Percentiles rank a stretch among this genome's conserved stretches.
These are phyloP conservation scores for Proterorhinus semilunaris DNA, from an alignment of 2,113 vertebrate genomes.

Conservation along the genomic window DNA sequence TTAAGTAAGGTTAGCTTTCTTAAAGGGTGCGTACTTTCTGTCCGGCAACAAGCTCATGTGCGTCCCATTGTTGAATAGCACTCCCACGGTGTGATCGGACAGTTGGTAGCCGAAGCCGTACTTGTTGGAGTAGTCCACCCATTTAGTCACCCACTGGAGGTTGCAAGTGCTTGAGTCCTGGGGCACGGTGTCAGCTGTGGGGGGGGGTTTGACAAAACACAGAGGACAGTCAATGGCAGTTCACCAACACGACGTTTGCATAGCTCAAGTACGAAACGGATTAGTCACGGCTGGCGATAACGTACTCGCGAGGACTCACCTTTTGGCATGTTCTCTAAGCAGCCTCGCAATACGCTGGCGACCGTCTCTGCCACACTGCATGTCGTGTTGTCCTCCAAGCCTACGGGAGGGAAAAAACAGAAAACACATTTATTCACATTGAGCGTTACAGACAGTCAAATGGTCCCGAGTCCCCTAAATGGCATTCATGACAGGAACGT, in stretches of 20 bases:
- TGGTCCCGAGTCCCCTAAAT: too few species aligned
- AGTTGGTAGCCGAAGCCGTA: constrained; percentile 98
- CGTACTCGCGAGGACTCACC: constrained; percentile 55
- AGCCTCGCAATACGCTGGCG: constrained; percentile 87
- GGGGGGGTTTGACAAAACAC: constrained; percentile 24
- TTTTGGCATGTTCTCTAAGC: constrained; percentile 93
- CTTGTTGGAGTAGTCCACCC: constrained; percentile 99
- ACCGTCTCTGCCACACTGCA: constrained; percentile 92
- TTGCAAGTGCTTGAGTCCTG: constrained; percentile 81
- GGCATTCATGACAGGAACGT: too few species aligned
- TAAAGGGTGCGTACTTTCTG: constrained; percentile 83
- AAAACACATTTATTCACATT: not conserved
- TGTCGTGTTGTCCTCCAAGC: constrained; percentile 92
- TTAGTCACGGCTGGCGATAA: not conserved
- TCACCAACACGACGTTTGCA: not conserved
- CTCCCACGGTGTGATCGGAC: constrained; percentile 94
- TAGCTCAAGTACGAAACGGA: not conserved
- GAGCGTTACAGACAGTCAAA: too few species aligned
- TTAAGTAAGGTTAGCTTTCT: constrained; percentile 13
- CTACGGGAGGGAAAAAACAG: constrained; percentile 64
- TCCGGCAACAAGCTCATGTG: constrained; percentile 98
- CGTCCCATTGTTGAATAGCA: constrained; percentile 96
- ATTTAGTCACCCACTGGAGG: constrained; percentile 98
- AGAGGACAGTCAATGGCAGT: not conserved
- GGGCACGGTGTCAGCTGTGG: constrained; percentile 82